Conservation (phyloP, 2,888 invertebrate genomes). For the Orthosia cruda region DNA sequence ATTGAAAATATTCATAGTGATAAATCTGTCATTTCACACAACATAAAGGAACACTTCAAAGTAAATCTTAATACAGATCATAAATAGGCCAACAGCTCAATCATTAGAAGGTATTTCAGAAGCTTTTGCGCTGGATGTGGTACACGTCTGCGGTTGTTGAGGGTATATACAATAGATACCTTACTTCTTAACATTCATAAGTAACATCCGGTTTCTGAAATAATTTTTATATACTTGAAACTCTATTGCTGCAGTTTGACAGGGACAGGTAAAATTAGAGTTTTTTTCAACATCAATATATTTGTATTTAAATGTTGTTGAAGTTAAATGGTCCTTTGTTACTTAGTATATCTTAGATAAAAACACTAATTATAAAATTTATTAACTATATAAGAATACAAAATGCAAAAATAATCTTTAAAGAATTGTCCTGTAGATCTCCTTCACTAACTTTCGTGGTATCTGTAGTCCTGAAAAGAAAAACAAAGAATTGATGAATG, state of each 20-base stretch:
- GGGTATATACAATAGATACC: no score
- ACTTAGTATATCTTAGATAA: background rate
- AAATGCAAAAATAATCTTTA: slow-evolving; percentile 11
- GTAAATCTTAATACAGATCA: no score
- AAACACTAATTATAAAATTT: background rate
- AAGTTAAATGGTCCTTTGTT: background rate
- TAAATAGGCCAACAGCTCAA: background rate
- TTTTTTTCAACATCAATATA: no score
- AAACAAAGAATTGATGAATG: slow-evolving; percentile 1
- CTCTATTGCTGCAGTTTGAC: no score
- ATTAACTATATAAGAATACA: background rate
- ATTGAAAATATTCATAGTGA: background rate
- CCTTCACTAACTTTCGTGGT: slow-evolving; percentile 48
- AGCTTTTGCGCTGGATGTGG: no score
- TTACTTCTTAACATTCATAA: background rate
- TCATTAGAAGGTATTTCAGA: background rate
- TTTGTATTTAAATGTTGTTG: no score
- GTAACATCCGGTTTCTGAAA: no score
- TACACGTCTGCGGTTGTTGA: no score
- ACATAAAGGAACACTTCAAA: no score
- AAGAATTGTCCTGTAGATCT: background rate
- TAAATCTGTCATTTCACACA: background rate
- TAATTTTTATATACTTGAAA: no score
- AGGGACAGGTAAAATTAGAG: no score
- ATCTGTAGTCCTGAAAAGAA: slow-evolving; percentile 55